Base-by-base conservation (phyloP, 1,140 invertebrate genomes). In the Hylyphantes graminicola region DNA sequence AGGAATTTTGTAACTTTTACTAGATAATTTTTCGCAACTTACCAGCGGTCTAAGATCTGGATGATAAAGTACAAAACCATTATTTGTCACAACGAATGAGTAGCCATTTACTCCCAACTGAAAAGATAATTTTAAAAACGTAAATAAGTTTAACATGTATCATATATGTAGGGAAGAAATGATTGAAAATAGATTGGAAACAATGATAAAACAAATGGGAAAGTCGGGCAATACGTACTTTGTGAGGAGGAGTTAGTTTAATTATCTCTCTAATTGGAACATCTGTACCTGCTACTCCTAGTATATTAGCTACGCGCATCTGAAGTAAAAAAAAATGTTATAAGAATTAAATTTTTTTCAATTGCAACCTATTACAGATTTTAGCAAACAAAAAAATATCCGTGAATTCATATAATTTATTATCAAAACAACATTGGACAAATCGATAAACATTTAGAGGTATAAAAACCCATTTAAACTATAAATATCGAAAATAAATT, bases 11-110 rank as follows among this genome's bases (percentile, higher is more conserved):
- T 61, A 61, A 61, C 12, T 17, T 15, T 61, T 6, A 15, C 2
- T 61, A 61, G 12, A 61, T 61, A 61, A 61, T 61, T 61, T 61
- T 61, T 59, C 7, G 35, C 1, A 15, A 59, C 72, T 74, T 74
- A 97, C 95, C 90, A 96, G 90, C 83, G 97, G 96, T 87, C 96
- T 92, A 87, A 98, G 92, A 90, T 99, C 97, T n/a, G 97, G 98
- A 93, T 99, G 98, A 90, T 97, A 98, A 68, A 99, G 91, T 85
- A 99, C 93, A 90, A 98, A 96, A 73, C 98, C 98, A 92, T 99
- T 99, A 89, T 98, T 98, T 90, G 97, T 96, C 86, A 98, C 94
- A 89, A 97, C 94, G 91, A 98, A 98, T 8, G 96, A 96, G 91
- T 98, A 98, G 61, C 96, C 97, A 92, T 98, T 98, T 61, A 96